These are phyloP conservation scores for Drosophila longiperda DNA, from an alignment of 2,888 invertebrate species.

Conservation along the genomic window DNA sequence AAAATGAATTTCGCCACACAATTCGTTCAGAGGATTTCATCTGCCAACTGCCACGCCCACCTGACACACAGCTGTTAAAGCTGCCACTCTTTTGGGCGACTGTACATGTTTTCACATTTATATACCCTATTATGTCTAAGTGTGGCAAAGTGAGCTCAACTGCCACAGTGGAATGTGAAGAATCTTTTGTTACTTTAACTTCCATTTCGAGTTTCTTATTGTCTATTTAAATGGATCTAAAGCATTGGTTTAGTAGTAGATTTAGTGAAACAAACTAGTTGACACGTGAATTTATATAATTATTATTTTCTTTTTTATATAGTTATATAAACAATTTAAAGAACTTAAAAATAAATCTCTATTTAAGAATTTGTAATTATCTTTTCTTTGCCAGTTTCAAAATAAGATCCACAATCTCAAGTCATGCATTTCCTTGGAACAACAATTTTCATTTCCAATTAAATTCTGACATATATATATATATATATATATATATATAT, in stretches of 20 bases:
- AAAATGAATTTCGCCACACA: conserved; percentile 67
- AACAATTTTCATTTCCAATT: not conserved
- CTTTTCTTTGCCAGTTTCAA: not conserved
- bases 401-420: not conserved
- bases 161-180: not conserved
- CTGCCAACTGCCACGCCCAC: conserved; percentile 50
- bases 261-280: not conserved
- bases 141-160: not conserved
- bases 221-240: not conserved
- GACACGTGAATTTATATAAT: not conserved
- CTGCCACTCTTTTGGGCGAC: conserved; percentile 17
- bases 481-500: not conserved
- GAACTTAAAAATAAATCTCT: not conserved
- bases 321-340: not conserved
- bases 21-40: conserved; percentile 55
- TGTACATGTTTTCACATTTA: not conserved
- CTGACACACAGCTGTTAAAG: conserved; percentile 21
- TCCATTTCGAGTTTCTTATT: not conserved
- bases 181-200: not conserved
- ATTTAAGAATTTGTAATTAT: not conserved
- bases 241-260: not conserved
- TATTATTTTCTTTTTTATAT: not conserved
- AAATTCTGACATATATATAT: not conserved
- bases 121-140: not conserved
- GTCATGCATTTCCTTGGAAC: not conserved